Base-by-base conservation (phyloP, 2,888 invertebrate species). In the Dexiosoma caninum region DNA sequence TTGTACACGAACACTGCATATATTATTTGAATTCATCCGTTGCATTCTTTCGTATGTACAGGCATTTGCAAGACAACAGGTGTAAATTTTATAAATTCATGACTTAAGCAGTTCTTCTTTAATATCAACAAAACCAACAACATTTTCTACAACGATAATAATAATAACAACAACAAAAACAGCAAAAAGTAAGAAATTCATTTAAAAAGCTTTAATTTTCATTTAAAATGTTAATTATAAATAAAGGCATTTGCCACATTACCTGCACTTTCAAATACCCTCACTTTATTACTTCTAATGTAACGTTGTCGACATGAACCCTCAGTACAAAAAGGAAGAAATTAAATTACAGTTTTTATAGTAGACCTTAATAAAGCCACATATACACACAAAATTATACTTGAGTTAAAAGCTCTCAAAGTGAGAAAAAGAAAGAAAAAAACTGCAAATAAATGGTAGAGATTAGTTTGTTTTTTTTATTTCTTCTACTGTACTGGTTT, bases 221-320 rank as follows among this genome's bases (percentile, higher is more conserved):
- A n/a, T n/a, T n/a, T n/a, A n/a, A n/a, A n/a, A 53, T 69, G 69
- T 69, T 69, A 69, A 76, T 76, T 76, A 76, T 69, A 60, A 59
- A 76, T 51, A 69, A 37, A 76, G 16, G 60, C 12, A 55, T 53
- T 62, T 44, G 51, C 42, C 16, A 27, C 30, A 49, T 32, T 64
- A 42, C 21, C 9, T 32, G 12, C 14, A 75, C 9, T 44, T 59
- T n/a, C 37, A 59, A 30, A 27, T n/a, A n/a, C n/a, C n/a, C n/a
- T n/a, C n/a, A n/a, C n/a, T n/a, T n/a, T n/a, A n/a, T n/a, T n/a
- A n/a, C n/a, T n/a, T n/a, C n/a, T n/a, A n/a, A n/a, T 51, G 21
- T 37, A 66, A 19, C 5, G 32, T 49, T 8, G 12, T 2, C 35
- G 32, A n/a, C 12, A n/a, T n/a, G 6, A 19, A 46, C 62, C 21